Evolutionary conservation across 1,140 invertebrate genomes (phyloP).

Genomic region (Lasioglossum baleicum): DNA sequence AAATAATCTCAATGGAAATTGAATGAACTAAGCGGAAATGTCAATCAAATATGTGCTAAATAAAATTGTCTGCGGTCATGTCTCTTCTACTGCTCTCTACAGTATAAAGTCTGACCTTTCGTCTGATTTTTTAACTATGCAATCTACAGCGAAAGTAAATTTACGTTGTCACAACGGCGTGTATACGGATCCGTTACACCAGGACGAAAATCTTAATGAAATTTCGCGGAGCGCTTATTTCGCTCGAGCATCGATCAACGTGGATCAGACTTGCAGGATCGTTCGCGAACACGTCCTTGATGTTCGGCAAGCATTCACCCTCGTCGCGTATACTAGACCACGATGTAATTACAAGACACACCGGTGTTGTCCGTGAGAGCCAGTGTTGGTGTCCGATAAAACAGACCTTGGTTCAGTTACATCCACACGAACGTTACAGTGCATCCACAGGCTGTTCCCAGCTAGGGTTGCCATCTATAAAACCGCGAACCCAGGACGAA

Average conservation of each 20-base stretch:
- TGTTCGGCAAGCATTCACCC: constrained; percentile 35
- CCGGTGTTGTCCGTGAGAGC: constrained; percentile 12
- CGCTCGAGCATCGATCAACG: not conserved
- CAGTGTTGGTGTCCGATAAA: constrained; percentile 30
- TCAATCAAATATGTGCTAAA: too few species aligned
- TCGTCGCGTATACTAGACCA: constrained; percentile 21
- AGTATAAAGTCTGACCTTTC: too few species aligned
- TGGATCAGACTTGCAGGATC: not conserved
- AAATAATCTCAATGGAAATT: too few species aligned
- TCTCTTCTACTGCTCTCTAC: too few species aligned
- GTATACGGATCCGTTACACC: too few species aligned
- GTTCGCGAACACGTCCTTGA: constrained; percentile 11
- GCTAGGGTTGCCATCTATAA: too few species aligned
- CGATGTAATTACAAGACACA: constrained; percentile 37
- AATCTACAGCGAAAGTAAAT: too few species aligned
- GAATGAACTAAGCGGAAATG: too few species aligned
- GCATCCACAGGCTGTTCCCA: not conserved
- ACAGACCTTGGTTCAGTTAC: constrained; percentile 18
- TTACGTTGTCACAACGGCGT: too few species aligned
- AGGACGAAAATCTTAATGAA: not conserved
- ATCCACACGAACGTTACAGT: not conserved
- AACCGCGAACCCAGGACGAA: too few species aligned
- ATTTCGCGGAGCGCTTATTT: not conserved
- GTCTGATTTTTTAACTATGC: too few species aligned
- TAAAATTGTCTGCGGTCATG: too few species aligned